A percentile compares a stretch with the other conserved stretches of the same genome.
These are phyloP conservation scores for Trichomycterus rosablanca DNA, from an alignment of 2,113 vertebrate genomes.

Conservation along the genomic window DNA sequence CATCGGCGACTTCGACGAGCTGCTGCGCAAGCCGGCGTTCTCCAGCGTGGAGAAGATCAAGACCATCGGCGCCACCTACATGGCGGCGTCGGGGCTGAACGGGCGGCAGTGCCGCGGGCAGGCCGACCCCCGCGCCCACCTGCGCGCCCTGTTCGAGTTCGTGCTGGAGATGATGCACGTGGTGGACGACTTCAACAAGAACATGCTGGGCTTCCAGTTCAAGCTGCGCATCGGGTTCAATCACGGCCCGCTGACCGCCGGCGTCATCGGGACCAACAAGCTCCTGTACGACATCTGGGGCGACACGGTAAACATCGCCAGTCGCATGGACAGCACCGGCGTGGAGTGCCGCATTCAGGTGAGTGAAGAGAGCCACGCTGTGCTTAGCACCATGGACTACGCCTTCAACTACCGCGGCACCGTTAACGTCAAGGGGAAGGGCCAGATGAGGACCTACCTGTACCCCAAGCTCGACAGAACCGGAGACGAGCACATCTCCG, in stretches of 20 bases:
- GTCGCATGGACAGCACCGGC: slow-evolving; percentile 96
- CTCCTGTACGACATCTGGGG: slow-evolving; percentile 97
- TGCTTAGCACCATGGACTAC: slow-evolving; percentile 87
- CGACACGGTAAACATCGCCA: slow-evolving; percentile 97
- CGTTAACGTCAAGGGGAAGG: slow-evolving; percentile 97
- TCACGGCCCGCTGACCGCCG: slow-evolving; percentile 90
- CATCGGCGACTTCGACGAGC: slow-evolving; percentile 94
- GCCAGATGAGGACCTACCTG: slow-evolving; percentile 98
- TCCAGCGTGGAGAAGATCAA: slow-evolving; percentile 95
- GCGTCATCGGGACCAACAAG: slow-evolving; percentile 97
- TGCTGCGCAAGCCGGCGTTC: slow-evolving; percentile 81
- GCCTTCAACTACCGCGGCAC: slow-evolving; percentile 97
- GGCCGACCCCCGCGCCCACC: slow-evolving; percentile 78
- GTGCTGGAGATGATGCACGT: slow-evolving; percentile 97
- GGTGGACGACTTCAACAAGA: slow-evolving; percentile 97
- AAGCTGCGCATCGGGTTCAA: slow-evolving; percentile 95
- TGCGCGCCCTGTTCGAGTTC: slow-evolving; percentile 92
- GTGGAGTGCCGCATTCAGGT: slow-evolving; percentile 96
- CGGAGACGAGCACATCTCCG: slow-evolving; percentile 68
- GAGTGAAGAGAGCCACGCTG: slow-evolving; percentile 91
- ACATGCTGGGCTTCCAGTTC: slow-evolving; percentile 97
- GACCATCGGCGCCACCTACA: slow-evolving; percentile 98
- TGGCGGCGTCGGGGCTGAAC: slow-evolving; percentile 92
- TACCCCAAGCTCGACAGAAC: slow-evolving; percentile 85
- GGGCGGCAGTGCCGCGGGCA: slow-evolving; percentile 76